Base-by-base conservation (phyloP, 2,113 vertebrate genomes). In the Furnarius figulus region DNA sequence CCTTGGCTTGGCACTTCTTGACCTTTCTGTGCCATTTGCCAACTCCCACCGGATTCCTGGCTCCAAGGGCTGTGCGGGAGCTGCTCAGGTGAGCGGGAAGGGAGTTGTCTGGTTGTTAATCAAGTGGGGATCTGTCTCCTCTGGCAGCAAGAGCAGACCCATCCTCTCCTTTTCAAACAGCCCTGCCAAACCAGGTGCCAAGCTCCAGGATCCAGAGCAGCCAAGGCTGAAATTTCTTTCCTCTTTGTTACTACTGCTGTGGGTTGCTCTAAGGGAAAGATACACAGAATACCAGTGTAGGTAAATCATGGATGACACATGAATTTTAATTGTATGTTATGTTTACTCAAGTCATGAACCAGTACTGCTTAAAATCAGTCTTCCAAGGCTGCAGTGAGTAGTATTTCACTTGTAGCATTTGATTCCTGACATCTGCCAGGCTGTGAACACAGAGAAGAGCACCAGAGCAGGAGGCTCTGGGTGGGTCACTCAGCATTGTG, bases 11-110 rank as follows among this genome's bases (percentile, higher is more conserved):
- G 63, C 46, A 35, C 37, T 78, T 90, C 52, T 72, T 1, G 4
- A 62, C 63, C 78, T 75, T 49, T 30, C 40, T 12, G 31, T 58
- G 58, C 37, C 50, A 52, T 85, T 27, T 85, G 78, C 75, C 75
- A 50, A 21, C 89, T 90, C 89, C 94, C 82, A 46, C 66, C 2
- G 2, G 79, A 77, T 93, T 96, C 75, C 90, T 93, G 82, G 58
- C 81, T 79, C 87, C 18, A 9, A 33, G 2, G 5, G 71, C 40
- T 66, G 75, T 0, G 23, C 2, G 6, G 74, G 87, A 85, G 78
- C 66, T 0, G 1, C 25, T 82, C 87, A 91, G 93, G 94, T 95
- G 91, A 94, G 83, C 0, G 0, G 90, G 68, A 39, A 81, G 84
- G 74, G 71, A 90, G 71, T 46, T 27, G 58, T n/a, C 46, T 31